Percentiles rank a stretch among this genome's conserved stretches.
Conservation (phyloP, 2,797 vertebrate genomes). For the Menidia menidia region DNA sequence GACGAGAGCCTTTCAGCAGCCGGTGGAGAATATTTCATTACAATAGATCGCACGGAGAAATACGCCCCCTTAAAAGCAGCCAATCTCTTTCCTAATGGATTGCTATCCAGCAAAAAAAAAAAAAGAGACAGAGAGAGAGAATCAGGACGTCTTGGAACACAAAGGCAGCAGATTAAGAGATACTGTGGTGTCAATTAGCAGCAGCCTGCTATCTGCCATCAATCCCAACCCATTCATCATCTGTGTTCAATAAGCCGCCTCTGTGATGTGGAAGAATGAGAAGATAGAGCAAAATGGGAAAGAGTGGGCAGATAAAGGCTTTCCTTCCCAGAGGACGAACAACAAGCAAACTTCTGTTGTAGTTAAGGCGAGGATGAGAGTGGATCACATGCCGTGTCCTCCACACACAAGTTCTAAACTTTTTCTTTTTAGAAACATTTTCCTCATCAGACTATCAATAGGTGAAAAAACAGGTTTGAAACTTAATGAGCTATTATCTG, state of each 20-base stretch:
- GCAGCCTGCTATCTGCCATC: constrained; percentile 60
- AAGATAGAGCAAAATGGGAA: constrained; percentile 42
- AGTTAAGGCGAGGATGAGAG: constrained; percentile 13
- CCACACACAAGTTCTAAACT: no score
- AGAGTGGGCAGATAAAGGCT: constrained; percentile 35
- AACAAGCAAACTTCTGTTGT: constrained; percentile 30
- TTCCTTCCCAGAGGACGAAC: constrained; percentile 20
- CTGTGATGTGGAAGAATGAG: constrained; percentile 39
- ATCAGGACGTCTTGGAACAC: constrained; percentile 39
- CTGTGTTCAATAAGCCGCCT: constrained; percentile 63
- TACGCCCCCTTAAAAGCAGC: constrained; percentile 37
- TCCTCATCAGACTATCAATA: neutral
- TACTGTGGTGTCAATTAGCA: constrained; percentile 68
- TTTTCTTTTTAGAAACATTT: neutral
- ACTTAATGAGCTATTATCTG: neutral
- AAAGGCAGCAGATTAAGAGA: constrained; percentile 64
- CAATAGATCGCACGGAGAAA: constrained; percentile 40
- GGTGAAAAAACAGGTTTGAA: no score
- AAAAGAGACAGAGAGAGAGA: constrained; percentile 29
- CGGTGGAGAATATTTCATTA: constrained; percentile 57
- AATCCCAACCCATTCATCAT: constrained; percentile 71
- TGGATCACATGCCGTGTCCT: constrained; percentile 16
- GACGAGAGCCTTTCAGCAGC: constrained; percentile 37
- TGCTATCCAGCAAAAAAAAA: constrained; percentile 32
- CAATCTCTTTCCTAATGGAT: constrained; percentile 62